Base-by-base conservation (phyloP, 2,888 invertebrate species). In the Drosophila bunnanda region DNA sequence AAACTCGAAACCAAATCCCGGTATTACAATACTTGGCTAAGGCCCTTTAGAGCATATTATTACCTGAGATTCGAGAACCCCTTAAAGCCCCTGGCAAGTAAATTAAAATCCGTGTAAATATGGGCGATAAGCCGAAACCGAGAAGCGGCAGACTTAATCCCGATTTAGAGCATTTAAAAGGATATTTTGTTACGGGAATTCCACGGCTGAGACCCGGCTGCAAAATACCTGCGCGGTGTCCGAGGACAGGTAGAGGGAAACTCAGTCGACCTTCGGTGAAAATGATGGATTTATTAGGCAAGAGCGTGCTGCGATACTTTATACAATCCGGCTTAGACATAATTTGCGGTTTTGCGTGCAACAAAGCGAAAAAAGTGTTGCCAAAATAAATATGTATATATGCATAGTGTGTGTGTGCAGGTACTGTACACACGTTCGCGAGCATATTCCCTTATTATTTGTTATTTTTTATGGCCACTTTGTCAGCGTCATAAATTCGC, bases 391-490 rank as follows among this genome's bases (percentile, higher is more conserved):
- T 82, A 80, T 67, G 66, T 67, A 66, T 61, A 38, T 54, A 52
- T 44, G 22, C 17, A 43, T 34, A 58, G 53, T 32, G 64, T 20
- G 13, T 43, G 43, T 43, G 43, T 54, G 44, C 38, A 48, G 69
- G 62, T 72, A 46, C 30, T 20, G 66, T 48, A 36, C 41, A 53
- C 57, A 53, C 57, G 52, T 53, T 36, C 17, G 50, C 15, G 12
- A 54, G 75, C 68, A 74, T 53, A 66, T 67, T 57, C 75, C 65
- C 25, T 73, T 69, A 85, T 83, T 80, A 83, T 88, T 80, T 86
- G 84, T 78, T 84, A 84, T 83, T 83, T 75, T 89, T 89, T 83
- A 83, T 89, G 89, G 83, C 88, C 89, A 83, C 83, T 83, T 83
- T 83, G 83, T 83, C 83, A 83, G 89, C 89, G 77, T 83, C 83